These are phyloP conservation scores for Seira musarum DNA, from an alignment of 2,888 invertebrate species.

Conservation along the genomic window DNA sequence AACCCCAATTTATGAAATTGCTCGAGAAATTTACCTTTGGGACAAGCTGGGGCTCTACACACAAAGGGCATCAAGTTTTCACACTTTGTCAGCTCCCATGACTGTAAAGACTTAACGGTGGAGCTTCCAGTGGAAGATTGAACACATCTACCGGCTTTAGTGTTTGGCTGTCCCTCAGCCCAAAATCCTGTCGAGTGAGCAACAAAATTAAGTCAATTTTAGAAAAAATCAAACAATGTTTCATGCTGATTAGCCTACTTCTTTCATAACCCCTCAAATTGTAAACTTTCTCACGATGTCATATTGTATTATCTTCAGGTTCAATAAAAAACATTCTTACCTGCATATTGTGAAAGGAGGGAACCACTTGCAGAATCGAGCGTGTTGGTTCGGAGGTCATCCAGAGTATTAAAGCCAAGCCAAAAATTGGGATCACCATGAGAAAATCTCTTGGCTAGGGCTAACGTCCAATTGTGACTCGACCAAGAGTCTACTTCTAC, in stretches of 20 bases:
- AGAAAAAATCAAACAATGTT: neutral
- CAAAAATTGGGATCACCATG: conserved; percentile 80
- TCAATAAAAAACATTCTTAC: too few species aligned
- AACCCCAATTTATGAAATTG: too few species aligned
- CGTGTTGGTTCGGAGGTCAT: conserved; percentile 94
- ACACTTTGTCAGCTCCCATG: conserved; percentile 95
- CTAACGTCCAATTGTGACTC: conserved; percentile 93
- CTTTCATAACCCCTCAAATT: neutral
- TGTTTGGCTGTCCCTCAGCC: conserved; percentile 91
- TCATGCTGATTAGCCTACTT: neutral
- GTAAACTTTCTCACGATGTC: neutral
- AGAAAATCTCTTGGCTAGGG: conserved; percentile 79
- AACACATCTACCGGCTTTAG: conserved; percentile 91
- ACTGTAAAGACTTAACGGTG: conserved; percentile 78
- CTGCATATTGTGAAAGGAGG: conserved; percentile 92
- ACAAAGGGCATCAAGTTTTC: conserved; percentile 95
- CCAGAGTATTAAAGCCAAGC: conserved; percentile 91
- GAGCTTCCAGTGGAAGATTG: conserved; percentile 72
- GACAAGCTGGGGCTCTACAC: conserved; percentile 92
- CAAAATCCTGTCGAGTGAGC: conserved; percentile 89
- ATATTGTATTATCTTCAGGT: neutral
- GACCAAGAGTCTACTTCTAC: conserved; percentile 91
- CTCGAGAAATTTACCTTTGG: conserved; percentile 71
- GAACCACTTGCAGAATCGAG: conserved; percentile 93
- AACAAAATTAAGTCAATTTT: neutral